Conservation (phyloP, 2,888 invertebrate genomes). For the Drosophila imparisetae region DNA sequence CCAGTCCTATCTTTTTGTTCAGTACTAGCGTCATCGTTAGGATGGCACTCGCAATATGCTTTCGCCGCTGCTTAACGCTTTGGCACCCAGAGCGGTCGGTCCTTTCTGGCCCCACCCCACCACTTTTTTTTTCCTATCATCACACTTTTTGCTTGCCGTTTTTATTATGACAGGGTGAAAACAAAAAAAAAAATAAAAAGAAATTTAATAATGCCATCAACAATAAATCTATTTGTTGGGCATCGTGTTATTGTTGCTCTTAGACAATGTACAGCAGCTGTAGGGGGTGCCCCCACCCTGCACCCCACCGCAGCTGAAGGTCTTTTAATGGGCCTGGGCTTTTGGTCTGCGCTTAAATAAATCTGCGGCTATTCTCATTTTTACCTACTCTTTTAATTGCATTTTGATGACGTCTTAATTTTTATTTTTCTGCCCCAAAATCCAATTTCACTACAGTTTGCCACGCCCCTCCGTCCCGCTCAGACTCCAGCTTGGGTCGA, state of each 20-base stretch:
- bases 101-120: slow-evolving; percentile 3
- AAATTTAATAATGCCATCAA: slow-evolving; percentile 81
- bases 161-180: slow-evolving; percentile 66
- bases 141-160: slow-evolving; percentile 51
- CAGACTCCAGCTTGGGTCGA: slow-evolving; percentile 19
- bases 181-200: slow-evolving; percentile 38
- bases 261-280: slow-evolving; percentile 54
- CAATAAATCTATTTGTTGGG: slow-evolving; percentile 79
- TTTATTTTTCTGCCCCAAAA: slow-evolving; percentile 62
- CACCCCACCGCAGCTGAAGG: background rate
- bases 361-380: slow-evolving; percentile 75
- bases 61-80: slow-evolving; percentile 51
- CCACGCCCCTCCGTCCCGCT: slow-evolving; percentile 7
- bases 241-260: slow-evolving; percentile 48
- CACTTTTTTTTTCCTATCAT: slow-evolving; percentile 33
- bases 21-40: slow-evolving; percentile 51
- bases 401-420: slow-evolving; percentile 80
- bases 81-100: slow-evolving; percentile 43
- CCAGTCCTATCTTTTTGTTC: slow-evolving; percentile 14
- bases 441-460: slow-evolving; percentile 51
- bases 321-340: slow-evolving; percentile 38
- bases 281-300: background rate
- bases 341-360: slow-evolving; percentile 65
- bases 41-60: slow-evolving; percentile 44
- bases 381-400: slow-evolving; percentile 78